A percentile compares a stretch with the other conserved stretches of the same genome.
phyloP scores from a whole-genome alignment of 2,888 invertebrate genomes.

The Tolmerus cingulatus region DNA sequence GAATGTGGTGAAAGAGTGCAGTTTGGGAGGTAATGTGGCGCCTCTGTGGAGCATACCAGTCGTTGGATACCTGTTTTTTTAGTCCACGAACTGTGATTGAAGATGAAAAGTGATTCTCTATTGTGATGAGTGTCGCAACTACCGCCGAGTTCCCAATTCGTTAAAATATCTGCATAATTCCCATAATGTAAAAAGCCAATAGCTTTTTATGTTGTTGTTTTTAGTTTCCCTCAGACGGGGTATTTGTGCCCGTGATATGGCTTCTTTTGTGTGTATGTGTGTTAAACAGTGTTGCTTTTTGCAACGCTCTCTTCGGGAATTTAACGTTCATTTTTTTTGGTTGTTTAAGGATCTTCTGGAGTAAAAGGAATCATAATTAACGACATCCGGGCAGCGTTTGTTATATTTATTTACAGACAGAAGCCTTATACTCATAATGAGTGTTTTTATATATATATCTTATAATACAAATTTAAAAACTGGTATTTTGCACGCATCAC shows the following conservation, averaged over 20 bases:
- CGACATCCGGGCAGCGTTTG: neutral
- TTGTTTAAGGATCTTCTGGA: neutral
- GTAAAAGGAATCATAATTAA: neutral
- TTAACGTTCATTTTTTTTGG: neutral
- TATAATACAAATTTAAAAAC: neutral
- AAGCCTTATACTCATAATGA: neutral
- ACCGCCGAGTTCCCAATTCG: neutral
- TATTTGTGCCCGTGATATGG: neutral
- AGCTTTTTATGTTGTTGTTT: neutral
- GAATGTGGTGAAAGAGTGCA: conserved; percentile 33
- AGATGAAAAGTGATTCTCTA: neutral
- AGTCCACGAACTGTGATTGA: neutral
- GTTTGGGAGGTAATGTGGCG: conserved; percentile 19
- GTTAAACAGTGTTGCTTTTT: neutral
- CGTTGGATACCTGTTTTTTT: neutral
- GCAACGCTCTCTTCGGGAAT: neutral
- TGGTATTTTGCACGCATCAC: neutral
- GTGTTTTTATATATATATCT: neutral
- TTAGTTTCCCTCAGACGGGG: neutral
- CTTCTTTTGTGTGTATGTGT: neutral
- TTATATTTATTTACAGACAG: neutral
- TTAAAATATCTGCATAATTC: neutral
- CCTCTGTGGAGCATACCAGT: conserved; percentile 5
- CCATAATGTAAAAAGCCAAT: neutral
- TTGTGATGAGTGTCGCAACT: neutral